phyloP scores from a whole-genome alignment of 2,797 vertebrate genomes.

The Ceryle rudis region DNA sequence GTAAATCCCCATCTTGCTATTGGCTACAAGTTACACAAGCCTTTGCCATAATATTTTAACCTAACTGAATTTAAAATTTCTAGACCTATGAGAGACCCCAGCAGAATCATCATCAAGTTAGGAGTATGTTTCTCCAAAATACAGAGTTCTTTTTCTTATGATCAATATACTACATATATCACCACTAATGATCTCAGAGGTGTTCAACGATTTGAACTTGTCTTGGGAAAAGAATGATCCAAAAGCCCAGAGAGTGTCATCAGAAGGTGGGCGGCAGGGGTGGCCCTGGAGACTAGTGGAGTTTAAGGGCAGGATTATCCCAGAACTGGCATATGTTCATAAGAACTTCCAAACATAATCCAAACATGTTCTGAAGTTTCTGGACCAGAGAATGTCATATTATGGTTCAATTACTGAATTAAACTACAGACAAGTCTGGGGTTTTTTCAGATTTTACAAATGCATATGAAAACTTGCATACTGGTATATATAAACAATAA shows the following conservation, averaged over 20 bases:
- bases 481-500: neutral
- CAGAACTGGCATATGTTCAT: neutral
- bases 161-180: neutral
- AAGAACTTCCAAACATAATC: neutral
- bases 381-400: neutral
- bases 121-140: neutral
- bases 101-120: fast-evolving
- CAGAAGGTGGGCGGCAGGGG: fast-evolving
- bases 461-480: neutral
- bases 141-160: neutral
- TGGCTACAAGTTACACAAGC: neutral
- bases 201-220: neutral
- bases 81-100: neutral
- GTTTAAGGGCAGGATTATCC: neutral
- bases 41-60: neutral
- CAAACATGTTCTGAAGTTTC: neutral
- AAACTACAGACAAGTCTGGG: fast-evolving
- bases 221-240: neutral
- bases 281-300: neutral
- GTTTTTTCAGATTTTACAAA: neutral
- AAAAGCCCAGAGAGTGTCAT: neutral
- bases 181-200: neutral
- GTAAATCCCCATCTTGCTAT: neutral
- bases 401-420: neutral
- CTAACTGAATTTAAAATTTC: neutral